These are phyloP conservation scores for Microctonus aethiopoides DNA, from an alignment of 2,888 invertebrate species.

Conservation along the genomic window DNA sequence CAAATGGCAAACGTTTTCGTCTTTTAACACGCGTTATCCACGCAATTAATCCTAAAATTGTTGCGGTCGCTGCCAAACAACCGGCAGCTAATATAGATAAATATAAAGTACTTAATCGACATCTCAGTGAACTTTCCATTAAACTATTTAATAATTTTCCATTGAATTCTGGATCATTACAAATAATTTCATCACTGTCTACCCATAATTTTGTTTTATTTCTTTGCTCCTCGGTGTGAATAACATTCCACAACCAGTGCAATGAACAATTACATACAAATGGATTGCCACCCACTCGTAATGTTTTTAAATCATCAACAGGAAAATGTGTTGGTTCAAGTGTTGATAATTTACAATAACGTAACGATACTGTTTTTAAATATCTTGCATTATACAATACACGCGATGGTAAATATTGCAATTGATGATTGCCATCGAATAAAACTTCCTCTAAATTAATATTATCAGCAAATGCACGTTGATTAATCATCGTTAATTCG, in stretches of 20 bases:
- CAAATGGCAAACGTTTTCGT: conserved; percentile 58
- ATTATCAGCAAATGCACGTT: conserved; percentile 86
- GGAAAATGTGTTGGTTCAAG: conserved; percentile 86
- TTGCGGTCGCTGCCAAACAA: conserved; percentile 60
- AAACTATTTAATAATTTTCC: conserved; percentile 61
- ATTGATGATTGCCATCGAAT: conserved; percentile 81
- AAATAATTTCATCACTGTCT: conserved; percentile 60
- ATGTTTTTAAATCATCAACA: conserved; percentile 79
- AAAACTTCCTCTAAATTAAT: conserved; percentile 82
- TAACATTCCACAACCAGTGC: conserved; percentile 86
- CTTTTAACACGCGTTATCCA: conserved; percentile 58
- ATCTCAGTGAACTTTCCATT: conserved; percentile 59
- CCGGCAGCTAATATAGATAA: conserved; percentile 63
- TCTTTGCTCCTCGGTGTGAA: conserved; percentile 63
- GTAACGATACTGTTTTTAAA: conserved; percentile 79
- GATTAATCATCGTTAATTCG: conserved; percentile 75
- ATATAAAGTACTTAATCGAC: conserved; percentile 60
- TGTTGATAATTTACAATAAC: conserved; percentile 79
- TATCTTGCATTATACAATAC: conserved; percentile 83
- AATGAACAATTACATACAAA: conserved; percentile 88
- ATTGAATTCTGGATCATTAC: conserved; percentile 61
- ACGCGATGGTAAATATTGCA: conserved; percentile 81
- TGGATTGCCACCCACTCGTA: conserved; percentile 85
- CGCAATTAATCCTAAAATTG: conserved; percentile 61
- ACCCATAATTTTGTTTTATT: conserved; percentile 64